Evolutionary conservation across 2,113 vertebrate genomes (phyloP).

Genomic region (Penelope pileata): DNA sequence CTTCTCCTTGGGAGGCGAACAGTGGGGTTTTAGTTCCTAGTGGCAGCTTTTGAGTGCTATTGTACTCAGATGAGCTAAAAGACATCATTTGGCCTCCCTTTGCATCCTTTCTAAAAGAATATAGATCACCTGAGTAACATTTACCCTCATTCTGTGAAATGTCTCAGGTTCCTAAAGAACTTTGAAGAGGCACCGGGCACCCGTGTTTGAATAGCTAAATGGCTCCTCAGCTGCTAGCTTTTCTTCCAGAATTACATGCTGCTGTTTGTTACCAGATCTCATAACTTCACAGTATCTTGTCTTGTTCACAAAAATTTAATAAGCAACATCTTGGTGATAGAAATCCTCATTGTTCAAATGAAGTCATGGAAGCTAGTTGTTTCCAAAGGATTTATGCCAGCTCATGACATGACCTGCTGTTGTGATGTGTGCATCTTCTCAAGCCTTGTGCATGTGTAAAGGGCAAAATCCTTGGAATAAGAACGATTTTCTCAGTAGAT

Average conservation of each 20-base stretch:
- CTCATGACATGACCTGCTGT: not conserved
- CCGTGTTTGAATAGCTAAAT: not conserved
- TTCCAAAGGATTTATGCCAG: not conserved
- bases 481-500: not conserved
- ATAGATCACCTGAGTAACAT: not conserved
- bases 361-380: not conserved
- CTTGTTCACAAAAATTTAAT: not conserved
- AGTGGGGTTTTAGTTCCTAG: not conserved
- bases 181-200: not conserved
- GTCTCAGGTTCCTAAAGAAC: not conserved
- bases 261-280: not conserved
- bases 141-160: not conserved
- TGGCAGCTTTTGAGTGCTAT: not conserved
- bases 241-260: not conserved
- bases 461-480: not conserved
- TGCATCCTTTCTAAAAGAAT: not conserved
- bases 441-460: not conserved
- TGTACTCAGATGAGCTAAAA: not conserved
- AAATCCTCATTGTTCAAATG: not conserved
- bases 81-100: not conserved
- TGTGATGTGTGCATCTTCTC: not conserved
- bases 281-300: rapidly evolving
- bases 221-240: not conserved
- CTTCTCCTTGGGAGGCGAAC: not conserved
- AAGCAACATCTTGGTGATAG: not conserved